These are phyloP conservation scores for Lagopus muta DNA, from an alignment of 2,113 vertebrate species.

Conservation along the genomic window DNA sequence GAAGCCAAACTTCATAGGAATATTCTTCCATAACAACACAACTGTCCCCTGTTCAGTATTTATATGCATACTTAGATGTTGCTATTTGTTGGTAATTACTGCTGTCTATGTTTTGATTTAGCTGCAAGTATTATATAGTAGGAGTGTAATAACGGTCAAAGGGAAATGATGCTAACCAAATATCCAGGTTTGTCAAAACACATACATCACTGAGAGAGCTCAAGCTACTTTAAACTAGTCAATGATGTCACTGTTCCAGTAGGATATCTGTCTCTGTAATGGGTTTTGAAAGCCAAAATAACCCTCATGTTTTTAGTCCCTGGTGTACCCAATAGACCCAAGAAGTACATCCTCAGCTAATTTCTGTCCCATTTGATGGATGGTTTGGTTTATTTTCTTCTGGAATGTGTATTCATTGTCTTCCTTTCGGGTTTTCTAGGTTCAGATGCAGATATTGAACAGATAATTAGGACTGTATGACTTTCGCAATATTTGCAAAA, in stretches of 20 bases:
- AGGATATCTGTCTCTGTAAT: not conserved
- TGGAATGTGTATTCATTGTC: not conserved
- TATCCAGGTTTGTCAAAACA: not conserved
- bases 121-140: not conserved
- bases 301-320: not conserved
- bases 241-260: not conserved
- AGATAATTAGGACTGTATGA: constrained; percentile 13
- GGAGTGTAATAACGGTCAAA: not conserved
- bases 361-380: constrained; percentile 1
- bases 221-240: not conserved
- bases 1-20: not conserved
- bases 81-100: not conserved
- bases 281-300: constrained; percentile 34
- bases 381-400: not conserved
- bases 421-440: constrained; percentile 24
- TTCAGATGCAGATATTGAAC: not conserved
- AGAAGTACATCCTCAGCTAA: constrained; percentile 15
- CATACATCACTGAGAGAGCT: not conserved
- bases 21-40: not conserved
- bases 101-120: not conserved
- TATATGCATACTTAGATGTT: not conserved
- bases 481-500: constrained; percentile 3
- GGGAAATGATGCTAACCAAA: not conserved
- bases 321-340: not conserved
- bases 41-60: not conserved